Evolutionary conservation across 2,113 vertebrate species (phyloP), one percentile per base, ranked within the genome.

Genomic region (Gasterosteus nipponicus): DNA sequence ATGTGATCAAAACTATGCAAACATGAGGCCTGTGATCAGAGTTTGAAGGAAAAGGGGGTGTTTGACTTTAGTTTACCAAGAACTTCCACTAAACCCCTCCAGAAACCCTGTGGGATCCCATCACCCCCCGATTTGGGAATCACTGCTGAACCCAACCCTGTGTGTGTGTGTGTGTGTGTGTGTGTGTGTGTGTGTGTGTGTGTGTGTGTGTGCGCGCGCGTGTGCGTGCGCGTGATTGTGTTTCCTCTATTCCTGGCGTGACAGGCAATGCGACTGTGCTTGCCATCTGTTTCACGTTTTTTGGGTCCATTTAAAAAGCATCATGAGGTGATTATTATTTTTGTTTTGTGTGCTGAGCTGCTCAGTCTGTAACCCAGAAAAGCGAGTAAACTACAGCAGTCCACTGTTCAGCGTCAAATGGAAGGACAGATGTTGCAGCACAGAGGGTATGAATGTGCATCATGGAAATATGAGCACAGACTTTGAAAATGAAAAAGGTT

Each of bases 101-200:
- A 47, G 59, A 57, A 29, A 11, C 66, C 29, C 10, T 19, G 19
- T 62, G 46, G 47, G 57, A 62, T 56, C 39, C 31, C 7, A 11
- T 61, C 26, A 69, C 46, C 22, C 22, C 38, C 47, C 19, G 35
- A 38, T 69, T 69, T 58, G n/a, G 51, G 14, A 6, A 64, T 16
- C 75, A 57, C 67, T 64, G 49, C 41, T 63, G 75, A 63, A 77
- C 49, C 38, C 29, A 69, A 77, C 54, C 65, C 57, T 49, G 26
- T 35, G 38, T 44, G 38, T 22, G 53, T 56, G 53, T 56, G 56
- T 58, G 56, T 58, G 56, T 35, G 56, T 58, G 56, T 58, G 56
- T 58, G 57, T 61, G 57, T 53, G 46, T 76, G 66, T 41, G 66
- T 41, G 4, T 69, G 22, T 41, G 38, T 56, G 60, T 41, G 39